phyloP scores from a whole-genome alignment of 2,888 invertebrate genomes.

The Macrostomum cliftonense region DNA sequence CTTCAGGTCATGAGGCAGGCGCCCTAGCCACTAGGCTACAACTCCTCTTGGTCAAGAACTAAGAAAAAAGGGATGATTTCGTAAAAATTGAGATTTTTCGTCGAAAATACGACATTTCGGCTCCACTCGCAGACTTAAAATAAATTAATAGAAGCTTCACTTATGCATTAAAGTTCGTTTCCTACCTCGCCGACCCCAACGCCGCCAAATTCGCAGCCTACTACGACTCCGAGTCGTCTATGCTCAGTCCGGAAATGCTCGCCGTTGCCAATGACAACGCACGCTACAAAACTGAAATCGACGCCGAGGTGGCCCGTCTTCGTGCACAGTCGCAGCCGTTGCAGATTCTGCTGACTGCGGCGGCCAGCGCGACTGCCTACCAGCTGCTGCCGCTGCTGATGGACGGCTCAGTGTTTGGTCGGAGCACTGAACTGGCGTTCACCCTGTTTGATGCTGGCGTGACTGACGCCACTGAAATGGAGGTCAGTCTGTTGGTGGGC shows the following conservation, averaged over 20 bases:
- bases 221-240: constrained; percentile 26
- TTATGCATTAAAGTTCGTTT: no score
- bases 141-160: no score
- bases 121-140: no score
- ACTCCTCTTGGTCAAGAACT: no score
- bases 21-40: no score
- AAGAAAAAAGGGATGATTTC: no score
- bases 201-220: constrained; percentile 18
- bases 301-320: constrained; percentile 12
- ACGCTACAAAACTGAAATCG: constrained; percentile 20
- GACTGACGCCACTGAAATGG: no score
- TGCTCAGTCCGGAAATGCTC: constrained; percentile 24
- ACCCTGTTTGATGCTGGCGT: constrained; percentile 18
- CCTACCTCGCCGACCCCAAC: no score
- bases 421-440: constrained; percentile 21
- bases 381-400: constrained; percentile 19
- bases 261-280: constrained; percentile 27
- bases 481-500: no score
- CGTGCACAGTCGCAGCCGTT: constrained; percentile 20
- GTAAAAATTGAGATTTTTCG: no score
- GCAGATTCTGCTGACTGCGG: constrained; percentile 28
- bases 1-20: no score
- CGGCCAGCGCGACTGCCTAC: constrained; percentile 21
- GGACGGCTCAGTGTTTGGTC: constrained; percentile 26
- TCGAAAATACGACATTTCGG: no score